Conservation (phyloP, 2,888 invertebrate genomes). For the Nipponacmea schrenckii region DNA sequence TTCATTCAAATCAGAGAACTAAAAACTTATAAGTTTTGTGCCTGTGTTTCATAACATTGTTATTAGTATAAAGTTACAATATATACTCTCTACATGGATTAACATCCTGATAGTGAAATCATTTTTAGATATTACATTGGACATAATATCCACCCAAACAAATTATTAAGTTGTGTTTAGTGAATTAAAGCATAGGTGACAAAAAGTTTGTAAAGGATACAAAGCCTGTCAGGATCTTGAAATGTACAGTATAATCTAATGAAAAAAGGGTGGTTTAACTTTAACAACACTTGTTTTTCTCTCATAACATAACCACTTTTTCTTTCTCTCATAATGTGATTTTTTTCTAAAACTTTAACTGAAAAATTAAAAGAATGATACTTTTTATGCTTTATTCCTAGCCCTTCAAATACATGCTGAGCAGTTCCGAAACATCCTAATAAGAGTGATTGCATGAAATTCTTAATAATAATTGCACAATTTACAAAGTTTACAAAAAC, state of each 20-base stretch:
- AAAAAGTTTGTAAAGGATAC: slow-evolving; percentile 70
- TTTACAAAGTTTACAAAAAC: too few species aligned
- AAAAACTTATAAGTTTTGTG: too few species aligned
- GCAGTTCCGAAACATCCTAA: background rate
- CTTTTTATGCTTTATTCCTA: slow-evolving; percentile 2
- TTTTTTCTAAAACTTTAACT: slow-evolving; percentile 98
- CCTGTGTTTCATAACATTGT: too few species aligned
- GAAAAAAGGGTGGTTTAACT: slow-evolving; percentile 83
- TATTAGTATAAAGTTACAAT: too few species aligned
- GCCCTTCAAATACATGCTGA: background rate
- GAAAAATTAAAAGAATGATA: slow-evolving; percentile 64
- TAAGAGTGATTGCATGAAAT: background rate
- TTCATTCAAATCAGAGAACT: too few species aligned
- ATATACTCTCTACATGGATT: too few species aligned
- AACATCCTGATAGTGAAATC: too few species aligned
- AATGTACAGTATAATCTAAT: slow-evolving; percentile 95
- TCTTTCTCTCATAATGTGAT: slow-evolving; percentile 90
- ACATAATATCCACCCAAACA: too few species aligned
- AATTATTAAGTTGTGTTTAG: too few species aligned
- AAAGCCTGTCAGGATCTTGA: slow-evolving; percentile 90
- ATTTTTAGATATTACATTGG: too few species aligned
- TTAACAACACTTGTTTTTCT: slow-evolving; percentile 93
- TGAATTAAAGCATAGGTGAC: too few species aligned
- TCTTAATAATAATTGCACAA: too few species aligned
- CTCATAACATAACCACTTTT: slow-evolving; percentile 92